These are phyloP conservation scores for Macropus fuliginosus DNA, from an alignment of 2,797 vertebrate species.

Conservation along the genomic window DNA sequence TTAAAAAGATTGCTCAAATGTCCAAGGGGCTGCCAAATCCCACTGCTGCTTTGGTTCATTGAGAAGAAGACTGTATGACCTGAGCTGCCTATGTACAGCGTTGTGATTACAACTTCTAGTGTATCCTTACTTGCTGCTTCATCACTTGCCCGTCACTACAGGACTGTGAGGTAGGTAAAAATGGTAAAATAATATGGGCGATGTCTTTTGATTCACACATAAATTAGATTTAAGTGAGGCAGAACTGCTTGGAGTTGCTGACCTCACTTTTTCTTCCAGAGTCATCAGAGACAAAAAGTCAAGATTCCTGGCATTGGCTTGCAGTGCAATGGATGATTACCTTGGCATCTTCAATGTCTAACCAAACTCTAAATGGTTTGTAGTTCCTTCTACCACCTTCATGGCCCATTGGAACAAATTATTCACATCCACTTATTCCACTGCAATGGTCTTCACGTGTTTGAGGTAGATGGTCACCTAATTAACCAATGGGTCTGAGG, in stretches of 20 bases:
- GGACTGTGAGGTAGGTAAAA: not conserved
- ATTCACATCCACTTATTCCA: not conserved
- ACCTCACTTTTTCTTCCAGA: not conserved
- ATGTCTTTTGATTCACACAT: not conserved
- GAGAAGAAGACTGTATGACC: not conserved
- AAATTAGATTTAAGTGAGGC: not conserved
- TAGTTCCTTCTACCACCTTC: not conserved
- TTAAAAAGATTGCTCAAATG: not conserved
- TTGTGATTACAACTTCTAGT: not conserved
- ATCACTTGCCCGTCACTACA: not conserved
- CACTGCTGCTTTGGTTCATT: not conserved
- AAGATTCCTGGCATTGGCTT: not conserved
- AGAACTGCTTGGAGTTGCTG: not conserved
- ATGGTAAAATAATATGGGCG: not conserved
- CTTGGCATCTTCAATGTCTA: not conserved
- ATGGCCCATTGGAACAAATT: not conserved
- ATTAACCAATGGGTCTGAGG: not conserved
- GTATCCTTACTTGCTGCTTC: not conserved
- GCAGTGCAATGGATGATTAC: not conserved
- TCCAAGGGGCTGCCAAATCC: not conserved
- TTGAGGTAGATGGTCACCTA: not conserved
- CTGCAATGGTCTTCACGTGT: not conserved
- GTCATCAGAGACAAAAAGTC: not conserved
- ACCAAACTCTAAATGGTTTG: not conserved
- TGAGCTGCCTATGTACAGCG: no score